Conservation (phyloP, 2,797 vertebrate species). For the Sphaeramia orbicularis region DNA sequence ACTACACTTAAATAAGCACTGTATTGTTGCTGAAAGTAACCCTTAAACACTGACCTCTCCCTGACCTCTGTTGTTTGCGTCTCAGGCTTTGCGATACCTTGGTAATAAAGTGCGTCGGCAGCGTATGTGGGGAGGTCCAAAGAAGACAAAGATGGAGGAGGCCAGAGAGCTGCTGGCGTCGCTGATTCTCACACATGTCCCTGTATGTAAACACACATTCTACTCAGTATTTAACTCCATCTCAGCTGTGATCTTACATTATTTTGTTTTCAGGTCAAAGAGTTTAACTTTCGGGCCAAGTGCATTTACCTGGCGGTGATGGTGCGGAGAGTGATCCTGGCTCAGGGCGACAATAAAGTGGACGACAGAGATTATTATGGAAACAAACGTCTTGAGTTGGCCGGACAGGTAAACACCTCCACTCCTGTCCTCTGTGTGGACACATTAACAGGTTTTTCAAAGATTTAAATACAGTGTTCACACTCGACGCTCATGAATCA, state of each 20-base stretch:
- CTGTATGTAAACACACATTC: constrained; percentile 83
- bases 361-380: constrained; percentile 99
- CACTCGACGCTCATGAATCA: constrained; percentile 3
- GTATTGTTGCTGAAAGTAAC: background rate
- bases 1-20: no score
- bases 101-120: constrained; percentile 98
- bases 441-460: no score
- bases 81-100: constrained; percentile 94
- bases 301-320: constrained; percentile 98
- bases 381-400: constrained; percentile 97
- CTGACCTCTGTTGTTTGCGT: constrained; percentile 20
- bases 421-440: background rate
- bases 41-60: background rate
- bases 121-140: constrained; percentile 98
- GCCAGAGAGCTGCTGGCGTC: constrained; percentile 96
- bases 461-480: no score
- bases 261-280: constrained; percentile 89
- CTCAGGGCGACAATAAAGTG: constrained; percentile 97
- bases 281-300: constrained; percentile 98
- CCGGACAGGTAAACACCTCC: constrained; percentile 91
- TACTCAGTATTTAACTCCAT: background rate
- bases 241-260: background rate
- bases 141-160: constrained; percentile 99
- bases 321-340: constrained; percentile 97
- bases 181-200: constrained; percentile 95